phyloP scores from a whole-genome alignment of 2,797 vertebrate species.

The Siniperca scherzeri region DNA sequence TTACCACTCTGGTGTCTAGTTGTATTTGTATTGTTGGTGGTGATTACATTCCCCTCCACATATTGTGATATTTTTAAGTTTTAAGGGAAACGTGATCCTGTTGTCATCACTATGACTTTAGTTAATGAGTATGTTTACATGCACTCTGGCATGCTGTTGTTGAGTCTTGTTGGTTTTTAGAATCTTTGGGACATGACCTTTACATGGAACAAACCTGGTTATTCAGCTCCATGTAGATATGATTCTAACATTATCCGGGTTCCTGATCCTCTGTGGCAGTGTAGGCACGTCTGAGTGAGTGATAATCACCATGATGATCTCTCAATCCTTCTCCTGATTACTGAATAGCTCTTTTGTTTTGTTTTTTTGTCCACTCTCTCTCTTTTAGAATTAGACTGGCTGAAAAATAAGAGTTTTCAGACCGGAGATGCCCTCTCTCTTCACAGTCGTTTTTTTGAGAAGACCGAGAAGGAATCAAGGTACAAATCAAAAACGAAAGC shows the following conservation, averaged over 20 bases:
- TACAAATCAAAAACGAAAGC: constrained; percentile 56
- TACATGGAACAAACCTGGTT: not conserved
- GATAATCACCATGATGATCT: not conserved
- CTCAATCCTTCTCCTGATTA: not conserved
- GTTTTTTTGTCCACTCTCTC: constrained; percentile 7
- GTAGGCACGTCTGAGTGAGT: not conserved
- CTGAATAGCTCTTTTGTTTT: not conserved
- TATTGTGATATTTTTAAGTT: not conserved
- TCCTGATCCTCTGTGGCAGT: not conserved
- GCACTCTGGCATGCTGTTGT: not conserved
- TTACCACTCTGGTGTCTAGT: not conserved
- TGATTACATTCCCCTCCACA: not conserved
- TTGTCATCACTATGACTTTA: not conserved
- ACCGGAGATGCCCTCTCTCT: constrained; percentile 84
- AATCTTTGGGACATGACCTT: not conserved
- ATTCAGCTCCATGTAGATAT: not conserved
- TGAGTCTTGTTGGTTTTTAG: not conserved
- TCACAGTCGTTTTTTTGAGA: constrained; percentile 81
- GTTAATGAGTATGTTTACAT: not conserved
- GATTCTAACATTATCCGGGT: not conserved
- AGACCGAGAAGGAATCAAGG: constrained; percentile 78
- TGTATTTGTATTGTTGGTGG: not conserved
- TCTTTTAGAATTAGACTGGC: constrained; percentile 89
- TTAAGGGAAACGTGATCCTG: not conserved
- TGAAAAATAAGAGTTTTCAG: constrained; percentile 93